phyloP scores from a whole-genome alignment of 2,888 invertebrate species.

The Sisyra nigra region DNA sequence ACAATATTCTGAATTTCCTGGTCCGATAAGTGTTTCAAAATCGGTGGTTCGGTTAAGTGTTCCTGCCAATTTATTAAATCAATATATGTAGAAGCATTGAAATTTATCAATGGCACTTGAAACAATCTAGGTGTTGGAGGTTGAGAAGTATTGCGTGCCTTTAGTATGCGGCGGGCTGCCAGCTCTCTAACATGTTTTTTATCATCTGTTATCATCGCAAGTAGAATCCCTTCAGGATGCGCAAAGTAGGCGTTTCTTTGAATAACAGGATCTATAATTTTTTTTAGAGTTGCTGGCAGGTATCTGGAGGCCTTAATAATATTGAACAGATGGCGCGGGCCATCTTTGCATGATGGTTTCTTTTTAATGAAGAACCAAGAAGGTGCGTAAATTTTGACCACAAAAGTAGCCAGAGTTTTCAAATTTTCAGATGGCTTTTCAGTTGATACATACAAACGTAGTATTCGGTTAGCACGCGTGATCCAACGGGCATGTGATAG shows the following conservation, averaged over 20 bases:
- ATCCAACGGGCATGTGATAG: conserved; percentile 14
- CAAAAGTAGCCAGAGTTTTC: conserved; percentile 9
- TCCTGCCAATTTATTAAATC: conserved; percentile 15
- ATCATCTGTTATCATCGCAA: conserved; percentile 16
- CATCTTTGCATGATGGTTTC: conserved; percentile 7
- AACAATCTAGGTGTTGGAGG: conserved; percentile 10
- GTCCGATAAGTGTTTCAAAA: conserved; percentile 11
- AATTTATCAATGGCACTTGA: conserved; percentile 13
- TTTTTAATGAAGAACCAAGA: conserved; percentile 13
- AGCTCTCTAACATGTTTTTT: conserved; percentile 14
- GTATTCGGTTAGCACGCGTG: conserved; percentile 14
- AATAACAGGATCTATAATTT: conserved; percentile 12
- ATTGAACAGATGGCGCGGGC: conserved; percentile 9
- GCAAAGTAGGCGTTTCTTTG: conserved; percentile 15
- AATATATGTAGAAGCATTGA: conserved; percentile 12
- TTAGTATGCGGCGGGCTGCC: conserved; percentile 14
- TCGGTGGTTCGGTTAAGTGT: conserved; percentile 8
- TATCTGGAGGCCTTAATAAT: conserved; percentile 8
- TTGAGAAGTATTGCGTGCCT: conserved; percentile 7
- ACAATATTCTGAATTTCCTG: conserved; percentile 10
- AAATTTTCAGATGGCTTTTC: conserved; percentile 10
- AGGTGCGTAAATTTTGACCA: conserved; percentile 14
- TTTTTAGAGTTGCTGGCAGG: conserved; percentile 7
- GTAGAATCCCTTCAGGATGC: conserved; percentile 17
- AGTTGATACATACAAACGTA: conserved; percentile 13